Conservation (phyloP, 2,797 vertebrate genomes). For the Alcedo quadribrachys region DNA sequence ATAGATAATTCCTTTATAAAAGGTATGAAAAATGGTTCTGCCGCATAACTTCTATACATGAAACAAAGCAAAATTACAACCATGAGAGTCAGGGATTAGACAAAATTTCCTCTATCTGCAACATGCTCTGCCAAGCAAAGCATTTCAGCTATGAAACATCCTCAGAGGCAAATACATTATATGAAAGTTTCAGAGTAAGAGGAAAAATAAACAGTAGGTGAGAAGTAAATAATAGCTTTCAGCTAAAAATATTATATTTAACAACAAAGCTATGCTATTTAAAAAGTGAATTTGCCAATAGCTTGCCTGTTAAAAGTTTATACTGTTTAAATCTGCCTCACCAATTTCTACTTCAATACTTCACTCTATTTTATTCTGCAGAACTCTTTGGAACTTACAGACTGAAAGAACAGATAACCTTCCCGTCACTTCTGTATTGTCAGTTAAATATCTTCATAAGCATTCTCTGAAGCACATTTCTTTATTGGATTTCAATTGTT, state of each 20-base stretch:
- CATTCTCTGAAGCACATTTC: constrained; percentile 57
- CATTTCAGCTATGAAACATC: constrained; percentile 20
- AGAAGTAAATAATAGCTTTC: neutral
- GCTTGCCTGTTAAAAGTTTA: neutral
- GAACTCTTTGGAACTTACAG: neutral
- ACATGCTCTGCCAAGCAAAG: constrained; percentile 31
- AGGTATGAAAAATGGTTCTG: neutral
- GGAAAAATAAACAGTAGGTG: neutral
- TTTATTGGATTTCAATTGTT: constrained; percentile 71
- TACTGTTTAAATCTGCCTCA: constrained; percentile 46
- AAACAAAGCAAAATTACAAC: constrained; percentile 53
- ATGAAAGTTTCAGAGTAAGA: neutral
- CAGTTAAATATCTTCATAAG: constrained; percentile 69
- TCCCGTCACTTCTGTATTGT: constrained; percentile 62
- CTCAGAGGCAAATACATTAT: constrained; percentile 24
- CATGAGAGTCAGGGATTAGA: neutral
- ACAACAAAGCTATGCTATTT: neutral
- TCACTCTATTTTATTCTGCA: neutral
- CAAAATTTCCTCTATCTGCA: constrained; percentile 37
- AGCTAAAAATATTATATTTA: neutral
- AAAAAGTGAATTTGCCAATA: constrained; percentile 27
- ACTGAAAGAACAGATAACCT: constrained; percentile 35
- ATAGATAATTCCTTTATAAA: neutral
- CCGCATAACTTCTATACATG: neutral
- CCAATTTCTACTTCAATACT: constrained; percentile 51